Base-by-base conservation (phyloP, 1,140 invertebrate species). In the Triops longicaudatus region DNA sequence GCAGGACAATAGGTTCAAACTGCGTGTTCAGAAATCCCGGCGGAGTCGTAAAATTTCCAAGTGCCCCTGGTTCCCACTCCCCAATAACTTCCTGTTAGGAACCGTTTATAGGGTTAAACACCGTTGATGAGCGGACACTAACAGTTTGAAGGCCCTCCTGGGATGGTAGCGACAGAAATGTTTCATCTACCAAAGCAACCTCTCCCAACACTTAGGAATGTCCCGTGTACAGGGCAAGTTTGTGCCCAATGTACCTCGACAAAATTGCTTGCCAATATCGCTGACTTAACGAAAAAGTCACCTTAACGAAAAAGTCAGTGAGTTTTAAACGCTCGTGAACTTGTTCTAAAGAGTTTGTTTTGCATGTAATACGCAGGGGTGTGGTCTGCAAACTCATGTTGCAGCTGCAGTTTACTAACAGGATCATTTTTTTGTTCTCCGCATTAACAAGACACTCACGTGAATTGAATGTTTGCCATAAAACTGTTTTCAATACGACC, bases 91-190 rank as follows among this genome's bases (percentile, higher is more conserved):
- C 50, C 50, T 63, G 50, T 22, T 63, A 22, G 17, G 7, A 63
- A 63, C 14, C 50, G 50, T 63, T 63, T 63, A 63, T 22, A 63
- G 22, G 50, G 22, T 22, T 63, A 63, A 63, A 63, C 50, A 14
- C 10, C 50, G 50, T 63, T 63, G 14, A 63, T 22, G 50, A 63
- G 50, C 50, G 50, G 17, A 63, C 50, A 63, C 50, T 63, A 63
- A 63, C 17, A 63, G 50, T 63, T 22, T 63, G 50, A 63, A 22
- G 50, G 50, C 50, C 50, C 50, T 63, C 50, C 50, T 63, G 50
- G 50, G 50, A 63, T 63, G 50, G 31, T 63, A 63, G 14, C 50
- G 50, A 63, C 50, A 63, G 50, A 37, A 14, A 10, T 17, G 50
- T 63, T 63, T 63, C 50, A 63, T 63, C 50, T 63, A 14, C 17